phyloP scores from a whole-genome alignment of 2,797 vertebrate species.

The Danio choprae region DNA sequence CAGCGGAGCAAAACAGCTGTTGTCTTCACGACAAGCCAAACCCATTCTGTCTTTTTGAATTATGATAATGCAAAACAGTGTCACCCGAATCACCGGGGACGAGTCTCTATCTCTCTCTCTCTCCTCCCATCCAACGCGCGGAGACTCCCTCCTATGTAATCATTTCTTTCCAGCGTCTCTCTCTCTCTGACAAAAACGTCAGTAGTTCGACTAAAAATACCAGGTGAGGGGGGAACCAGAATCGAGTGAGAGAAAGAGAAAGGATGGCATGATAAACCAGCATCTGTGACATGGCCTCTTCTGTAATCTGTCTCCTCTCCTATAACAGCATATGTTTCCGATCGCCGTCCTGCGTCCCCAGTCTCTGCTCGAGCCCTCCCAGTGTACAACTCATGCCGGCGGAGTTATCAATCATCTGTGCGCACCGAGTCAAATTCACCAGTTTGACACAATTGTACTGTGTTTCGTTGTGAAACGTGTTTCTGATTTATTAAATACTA shows the following conservation, averaged over 20 bases:
- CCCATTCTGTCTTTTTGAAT: constrained; percentile 96
- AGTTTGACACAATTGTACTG: neutral
- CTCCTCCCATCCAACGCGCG: constrained; percentile 48
- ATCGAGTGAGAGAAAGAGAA: constrained; percentile 49
- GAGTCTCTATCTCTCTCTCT: constrained; percentile 65
- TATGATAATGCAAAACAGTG: constrained; percentile 96
- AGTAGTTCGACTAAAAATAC: constrained; percentile 69
- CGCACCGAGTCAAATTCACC: constrained; percentile 22
- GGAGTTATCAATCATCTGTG: constrained; percentile 96
- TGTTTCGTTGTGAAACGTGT: neutral
- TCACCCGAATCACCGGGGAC: constrained; percentile 90
- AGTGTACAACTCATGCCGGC: constrained; percentile 90
- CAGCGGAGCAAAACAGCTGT: constrained; percentile 84
- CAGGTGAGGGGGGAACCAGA: constrained; percentile 56
- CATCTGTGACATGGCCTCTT: constrained; percentile 61
- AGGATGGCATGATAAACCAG: constrained; percentile 63
- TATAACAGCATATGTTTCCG: constrained; percentile 92
- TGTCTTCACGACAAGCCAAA: constrained; percentile 93
- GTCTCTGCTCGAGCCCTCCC: constrained; percentile 86
- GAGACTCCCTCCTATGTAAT: constrained; percentile 77
- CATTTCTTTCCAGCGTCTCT: constrained; percentile 57
- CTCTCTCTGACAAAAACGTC: constrained; percentile 64
- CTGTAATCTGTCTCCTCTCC: constrained; percentile 72
- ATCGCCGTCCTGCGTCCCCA: constrained; percentile 92
- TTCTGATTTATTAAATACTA: neutral